Conservation (phyloP, 2,113 vertebrate species). For the Pedetes capensis region DNA sequence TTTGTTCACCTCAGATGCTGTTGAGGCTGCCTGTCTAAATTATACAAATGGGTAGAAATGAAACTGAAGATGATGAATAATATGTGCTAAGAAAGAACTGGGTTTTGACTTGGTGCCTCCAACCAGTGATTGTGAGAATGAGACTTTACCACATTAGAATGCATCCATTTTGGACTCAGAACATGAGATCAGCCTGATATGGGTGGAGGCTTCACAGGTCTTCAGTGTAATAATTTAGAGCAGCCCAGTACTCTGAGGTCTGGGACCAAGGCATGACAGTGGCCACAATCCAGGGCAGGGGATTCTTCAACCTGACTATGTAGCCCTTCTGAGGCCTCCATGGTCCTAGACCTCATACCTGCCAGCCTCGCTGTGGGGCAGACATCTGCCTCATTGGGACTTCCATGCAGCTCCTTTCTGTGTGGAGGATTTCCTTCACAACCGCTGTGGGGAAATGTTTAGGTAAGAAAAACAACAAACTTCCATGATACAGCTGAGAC, state of each 20-base stretch:
- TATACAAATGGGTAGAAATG: fast-evolving
- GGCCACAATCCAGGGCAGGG: no score
- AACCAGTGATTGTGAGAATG: fast-evolving
- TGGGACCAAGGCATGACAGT: no score
- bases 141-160: not conserved
- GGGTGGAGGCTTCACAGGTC: fast-evolving
- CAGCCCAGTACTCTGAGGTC: no score
- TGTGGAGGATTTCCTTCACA: not conserved
- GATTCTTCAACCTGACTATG: not conserved
- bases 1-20: fast-evolving
- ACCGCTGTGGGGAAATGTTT: not conserved
- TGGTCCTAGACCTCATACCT: not conserved
- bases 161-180: fast-evolving
- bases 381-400: no score
- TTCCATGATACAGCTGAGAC: not conserved
- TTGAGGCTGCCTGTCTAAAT: no score
- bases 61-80: fast-evolving
- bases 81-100: fast-evolving
- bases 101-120: not conserved
- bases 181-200: not conserved
- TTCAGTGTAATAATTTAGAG: not conserved
- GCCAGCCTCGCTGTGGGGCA: not conserved
- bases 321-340: not conserved
- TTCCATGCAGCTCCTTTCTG: not conserved
- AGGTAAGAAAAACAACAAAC: not conserved